phyloP scores from a whole-genome alignment of 2,797 vertebrate genomes.

The Tangara arthus region DNA sequence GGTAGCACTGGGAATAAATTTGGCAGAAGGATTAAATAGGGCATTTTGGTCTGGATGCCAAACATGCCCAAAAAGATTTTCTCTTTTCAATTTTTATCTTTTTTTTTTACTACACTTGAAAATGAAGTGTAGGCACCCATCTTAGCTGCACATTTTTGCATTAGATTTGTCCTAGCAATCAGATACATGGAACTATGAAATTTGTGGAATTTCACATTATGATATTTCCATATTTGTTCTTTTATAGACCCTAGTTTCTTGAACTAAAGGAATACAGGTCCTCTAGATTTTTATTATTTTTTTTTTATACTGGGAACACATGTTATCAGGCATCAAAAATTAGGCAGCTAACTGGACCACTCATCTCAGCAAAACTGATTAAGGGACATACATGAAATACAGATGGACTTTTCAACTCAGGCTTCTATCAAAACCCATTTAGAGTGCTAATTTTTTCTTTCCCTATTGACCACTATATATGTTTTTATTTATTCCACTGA shows the following conservation, averaged over 20 bases:
- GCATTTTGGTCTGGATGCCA: not conserved
- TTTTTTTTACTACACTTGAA: not conserved
- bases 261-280: not conserved
- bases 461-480: not conserved
- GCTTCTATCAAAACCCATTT: not conserved
- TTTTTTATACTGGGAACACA: not conserved
- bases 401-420: not conserved
- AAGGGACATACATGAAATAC: not conserved
- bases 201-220: not conserved
- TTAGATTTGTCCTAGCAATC: not conserved
- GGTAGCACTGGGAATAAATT: not conserved
- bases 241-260: not conserved
- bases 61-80: not conserved
- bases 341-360: not conserved
- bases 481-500: conserved; percentile 8
- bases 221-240: not conserved
- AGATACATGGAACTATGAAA: not conserved
- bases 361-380: not conserved
- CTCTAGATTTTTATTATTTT: not conserved
- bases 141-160: not conserved
- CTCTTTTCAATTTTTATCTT: not conserved
- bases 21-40: not conserved
- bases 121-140: not conserved
- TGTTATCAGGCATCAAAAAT: not conserved
- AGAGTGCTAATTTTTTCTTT: not conserved